Conservation (phyloP, 2,888 invertebrate species). For the Eupeodes latifasciatus region DNA sequence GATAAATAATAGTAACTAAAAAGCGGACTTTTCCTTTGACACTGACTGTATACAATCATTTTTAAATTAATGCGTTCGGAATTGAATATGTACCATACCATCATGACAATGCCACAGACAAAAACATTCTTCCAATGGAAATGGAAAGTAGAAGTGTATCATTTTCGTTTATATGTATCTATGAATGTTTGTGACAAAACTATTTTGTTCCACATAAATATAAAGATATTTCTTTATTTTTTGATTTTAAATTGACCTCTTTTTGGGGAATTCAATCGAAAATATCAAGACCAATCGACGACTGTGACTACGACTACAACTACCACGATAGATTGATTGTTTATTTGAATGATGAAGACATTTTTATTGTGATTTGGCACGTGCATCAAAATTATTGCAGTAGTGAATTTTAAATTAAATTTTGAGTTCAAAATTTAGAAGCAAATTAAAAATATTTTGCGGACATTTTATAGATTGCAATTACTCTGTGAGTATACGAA, state of each 20-base stretch:
- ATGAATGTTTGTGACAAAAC: not conserved
- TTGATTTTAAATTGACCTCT: constrained; percentile 19
- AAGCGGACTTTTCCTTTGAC: not conserved
- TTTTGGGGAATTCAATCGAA: constrained; percentile 40
- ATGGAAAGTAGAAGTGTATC: constrained; percentile 10
- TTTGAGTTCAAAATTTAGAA: not conserved
- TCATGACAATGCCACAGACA: not conserved
- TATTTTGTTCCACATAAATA: not conserved
- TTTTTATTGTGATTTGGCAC: constrained; percentile 34
- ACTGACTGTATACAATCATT: constrained; percentile 36
- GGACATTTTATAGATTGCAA: not conserved
- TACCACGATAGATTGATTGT: constrained; percentile 27
- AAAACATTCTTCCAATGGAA: not conserved
- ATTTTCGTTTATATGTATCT: constrained; percentile 10
- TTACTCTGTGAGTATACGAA: not conserved
- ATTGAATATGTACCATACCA: constrained; percentile 7
- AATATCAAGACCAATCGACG: too few relatives aligned
- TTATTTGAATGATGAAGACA: not conserved
- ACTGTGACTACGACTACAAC: too few relatives aligned
- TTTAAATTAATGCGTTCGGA: constrained; percentile 37
- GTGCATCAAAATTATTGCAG: constrained; percentile 43
- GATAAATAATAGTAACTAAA: not conserved
- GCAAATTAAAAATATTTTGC: not conserved
- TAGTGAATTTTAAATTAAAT: constrained; percentile 30
- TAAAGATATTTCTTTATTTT: constrained; percentile 24